phyloP scores from a whole-genome alignment of 2,888 invertebrate genomes.

The Ganaspis brasiliensis region DNA sequence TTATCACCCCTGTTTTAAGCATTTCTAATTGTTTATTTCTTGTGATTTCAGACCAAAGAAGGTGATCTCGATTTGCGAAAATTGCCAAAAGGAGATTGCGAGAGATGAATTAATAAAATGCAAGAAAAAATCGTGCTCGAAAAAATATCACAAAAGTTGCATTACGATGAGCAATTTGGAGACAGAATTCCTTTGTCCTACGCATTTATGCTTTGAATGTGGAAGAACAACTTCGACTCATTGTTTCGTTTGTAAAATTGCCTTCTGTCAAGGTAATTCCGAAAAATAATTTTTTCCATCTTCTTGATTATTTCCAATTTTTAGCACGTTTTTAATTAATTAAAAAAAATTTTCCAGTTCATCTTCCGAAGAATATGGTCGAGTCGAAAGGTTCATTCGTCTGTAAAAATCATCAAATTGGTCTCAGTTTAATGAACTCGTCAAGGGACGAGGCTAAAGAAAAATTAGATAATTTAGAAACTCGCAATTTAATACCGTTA shows the following conservation, averaged over 20 bases:
- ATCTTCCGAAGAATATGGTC: background rate
- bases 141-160: slow-evolving; percentile 73
- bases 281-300: background rate
- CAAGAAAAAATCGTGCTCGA: slow-evolving; percentile 72
- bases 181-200: slow-evolving; percentile 73
- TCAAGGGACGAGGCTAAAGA: background rate
- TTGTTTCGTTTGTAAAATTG: slow-evolving; percentile 74
- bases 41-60: slow-evolving; percentile 60
- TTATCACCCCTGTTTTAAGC: no score
- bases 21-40: no score
- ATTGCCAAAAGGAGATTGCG: slow-evolving; percentile 68
- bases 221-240: slow-evolving; percentile 71
- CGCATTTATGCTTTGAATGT: slow-evolving; percentile 75
- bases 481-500: slow-evolving; percentile 68
- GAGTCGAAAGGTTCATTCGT: background rate
- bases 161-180: slow-evolving; percentile 66
- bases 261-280: slow-evolving; percentile 74
- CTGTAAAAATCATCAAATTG: slow-evolving; percentile 19
- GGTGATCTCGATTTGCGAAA: slow-evolving; percentile 68
- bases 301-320: no score
- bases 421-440: background rate
- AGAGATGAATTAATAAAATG: slow-evolving; percentile 66
- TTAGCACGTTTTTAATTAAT: no score
- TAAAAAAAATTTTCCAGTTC: slow-evolving; percentile 23
- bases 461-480: slow-evolving; percentile 56